These are phyloP conservation scores for Schizaphis graminum DNA, from an alignment of 2,888 invertebrate genomes.

Conservation along the genomic window DNA sequence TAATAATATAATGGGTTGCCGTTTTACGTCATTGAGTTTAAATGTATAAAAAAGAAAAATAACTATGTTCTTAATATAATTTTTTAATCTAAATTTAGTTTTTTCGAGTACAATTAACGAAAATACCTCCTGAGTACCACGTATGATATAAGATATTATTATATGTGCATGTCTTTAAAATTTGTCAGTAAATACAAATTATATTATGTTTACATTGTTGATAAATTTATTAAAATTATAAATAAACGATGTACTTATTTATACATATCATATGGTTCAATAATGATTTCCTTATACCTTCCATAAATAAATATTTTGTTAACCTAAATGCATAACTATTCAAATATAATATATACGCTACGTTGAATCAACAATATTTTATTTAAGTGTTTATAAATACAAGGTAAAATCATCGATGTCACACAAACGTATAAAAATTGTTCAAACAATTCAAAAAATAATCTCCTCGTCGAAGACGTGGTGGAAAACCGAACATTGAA, in stretches of 20 bases:
- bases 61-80: not conserved
- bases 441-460: constrained; percentile 3
- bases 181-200: not conserved
- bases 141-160: not conserved
- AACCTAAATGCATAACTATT: not conserved
- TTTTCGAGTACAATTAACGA: not conserved
- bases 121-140: not conserved
- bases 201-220: not conserved
- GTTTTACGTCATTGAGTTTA: not conserved
- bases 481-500: not conserved
- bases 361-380: not conserved
- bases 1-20: not conserved
- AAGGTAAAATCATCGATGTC: not conserved
- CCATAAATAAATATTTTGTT: not conserved
- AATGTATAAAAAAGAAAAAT: not conserved
- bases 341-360: not conserved
- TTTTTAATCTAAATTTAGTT: not conserved
- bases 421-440: not conserved
- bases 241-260: not conserved
- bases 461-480: not conserved
- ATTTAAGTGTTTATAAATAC: not conserved
- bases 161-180: not conserved
- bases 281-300: not conserved
- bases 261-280: not conserved
- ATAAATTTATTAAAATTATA: not conserved